Evolutionary conservation across 1,140 invertebrate species (phyloP), one percentile per base, ranked within the genome.

Genomic region (Drosophila fuyamai): DNA sequence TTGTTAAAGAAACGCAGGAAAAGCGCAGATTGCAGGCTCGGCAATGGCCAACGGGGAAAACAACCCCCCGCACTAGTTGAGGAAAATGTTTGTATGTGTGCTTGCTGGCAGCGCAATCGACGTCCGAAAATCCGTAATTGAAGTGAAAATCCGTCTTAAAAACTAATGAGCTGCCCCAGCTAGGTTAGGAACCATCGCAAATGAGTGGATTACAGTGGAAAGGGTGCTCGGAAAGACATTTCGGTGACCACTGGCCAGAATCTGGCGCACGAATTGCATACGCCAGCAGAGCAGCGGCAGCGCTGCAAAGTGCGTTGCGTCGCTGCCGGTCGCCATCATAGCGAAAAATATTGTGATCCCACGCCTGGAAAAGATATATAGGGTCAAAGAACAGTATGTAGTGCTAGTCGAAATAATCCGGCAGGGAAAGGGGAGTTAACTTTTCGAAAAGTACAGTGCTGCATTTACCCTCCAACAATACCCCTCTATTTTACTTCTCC

Each of bases 321-420:
- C 84, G 81, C 84, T 83, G 76, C 80, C 61, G 75, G 83, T 89
- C 84, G 83, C 83, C 83, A 88, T 88, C 84, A 88, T 71, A 89
- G 83, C 65, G 58, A 65, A 70, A 50, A 53, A 70, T 77, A 61
- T 68, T 77, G 62, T 68, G 74, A 76, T 76, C 73, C 54, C 47
- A 54, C 35, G 47, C 13, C 29, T 58, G 54, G 16, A 76, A 58
- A 40, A 54, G 40, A 8, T 5, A 46, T 38, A 68, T 27, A 27
- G 14, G 14, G 32, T 40, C 35, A 13, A 6, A 13, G 32, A 40
- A 13, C 12, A 38, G n/a, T 38, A 36, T 14, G 38, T 27, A 50
- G 9, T 32, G 10, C n/a, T 9, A 16, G 6, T 23, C 38, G 38
- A 13, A 14, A 47, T 46, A 3, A 47, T 63, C 10, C 6, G 7